A percentile compares a stretch with the other conserved stretches of the same genome.
phyloP scores from a whole-genome alignment of 2,797 vertebrate genomes.

The Nothura maculosa region DNA sequence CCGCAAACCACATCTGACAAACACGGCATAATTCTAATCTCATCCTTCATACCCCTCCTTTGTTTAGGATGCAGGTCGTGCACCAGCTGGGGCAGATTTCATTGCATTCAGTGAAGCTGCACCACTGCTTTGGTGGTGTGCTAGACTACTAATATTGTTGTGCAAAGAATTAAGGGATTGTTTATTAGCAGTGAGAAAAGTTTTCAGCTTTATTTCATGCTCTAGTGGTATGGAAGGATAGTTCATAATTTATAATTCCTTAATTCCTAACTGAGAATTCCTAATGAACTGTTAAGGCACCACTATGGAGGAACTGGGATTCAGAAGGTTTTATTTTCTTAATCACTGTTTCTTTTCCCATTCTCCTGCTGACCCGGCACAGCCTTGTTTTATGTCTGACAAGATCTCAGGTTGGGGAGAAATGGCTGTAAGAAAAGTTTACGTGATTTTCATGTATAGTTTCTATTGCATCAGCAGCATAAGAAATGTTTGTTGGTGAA shows the following conservation, averaged over 20 bases:
- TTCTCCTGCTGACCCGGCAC: not conserved
- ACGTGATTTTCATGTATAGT: not conserved
- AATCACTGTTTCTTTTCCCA: not conserved
- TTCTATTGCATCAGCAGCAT: slow-evolving; percentile 23
- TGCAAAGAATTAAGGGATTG: not conserved
- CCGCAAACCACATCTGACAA: slow-evolving; percentile 6
- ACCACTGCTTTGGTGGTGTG: accelerated
- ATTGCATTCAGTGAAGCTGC: not conserved
- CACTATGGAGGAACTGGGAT: not conserved
- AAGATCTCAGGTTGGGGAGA: slow-evolving; percentile 9
- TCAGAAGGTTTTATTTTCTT: not conserved
- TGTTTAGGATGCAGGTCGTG: not conserved
- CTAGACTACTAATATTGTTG: not conserved
- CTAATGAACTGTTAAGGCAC: not conserved
- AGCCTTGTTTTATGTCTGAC: not conserved
- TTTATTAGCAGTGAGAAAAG: not conserved
- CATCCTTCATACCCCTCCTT: not conserved
- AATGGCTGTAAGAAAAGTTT: not conserved
- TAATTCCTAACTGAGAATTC: not conserved
- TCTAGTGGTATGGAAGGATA: not conserved
- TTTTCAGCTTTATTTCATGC: not conserved
- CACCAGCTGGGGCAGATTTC: not conserved
- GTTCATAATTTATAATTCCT: not conserved
- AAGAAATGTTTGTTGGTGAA: slow-evolving; percentile 26
- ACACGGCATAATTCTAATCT: not conserved